phyloP scores from a whole-genome alignment of 2,113 vertebrate genomes.

The Reinhardtius hippoglossoides region DNA sequence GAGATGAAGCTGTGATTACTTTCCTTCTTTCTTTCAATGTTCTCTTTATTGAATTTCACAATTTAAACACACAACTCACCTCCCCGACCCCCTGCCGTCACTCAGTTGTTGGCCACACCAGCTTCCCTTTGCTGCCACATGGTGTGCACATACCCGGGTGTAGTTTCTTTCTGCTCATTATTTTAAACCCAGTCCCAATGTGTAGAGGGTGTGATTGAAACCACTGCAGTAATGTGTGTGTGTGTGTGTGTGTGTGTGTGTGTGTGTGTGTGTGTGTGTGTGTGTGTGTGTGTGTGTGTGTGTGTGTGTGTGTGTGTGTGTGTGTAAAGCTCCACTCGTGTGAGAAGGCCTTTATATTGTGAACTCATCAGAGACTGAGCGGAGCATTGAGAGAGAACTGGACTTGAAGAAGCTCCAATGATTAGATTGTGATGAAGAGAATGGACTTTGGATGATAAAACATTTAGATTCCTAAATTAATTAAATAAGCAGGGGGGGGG shows the following conservation, averaged over 20 bases:
- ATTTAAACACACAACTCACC: no score
- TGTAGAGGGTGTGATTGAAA: not conserved
- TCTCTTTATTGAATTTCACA: no score
- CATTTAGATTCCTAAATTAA: constrained; percentile 5
- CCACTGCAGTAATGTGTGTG: no score
- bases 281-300: not conserved
- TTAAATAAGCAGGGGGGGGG: not conserved
- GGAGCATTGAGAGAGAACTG: not conserved
- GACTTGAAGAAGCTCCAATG: not conserved
- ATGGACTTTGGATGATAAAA: not conserved
- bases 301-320: not conserved
- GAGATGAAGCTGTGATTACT: no score
- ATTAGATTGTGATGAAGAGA: not conserved
- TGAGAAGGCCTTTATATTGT: not conserved
- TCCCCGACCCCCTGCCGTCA: no score
- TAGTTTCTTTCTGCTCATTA: not conserved
- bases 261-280: not conserved
- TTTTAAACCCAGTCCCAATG: not conserved
- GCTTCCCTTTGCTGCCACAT: no score
- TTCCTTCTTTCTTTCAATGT: no score
- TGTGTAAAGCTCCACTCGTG: not conserved
- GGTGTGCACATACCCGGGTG: no score
- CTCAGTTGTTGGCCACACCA: no score
- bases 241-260: not conserved
- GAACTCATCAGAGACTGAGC: not conserved